Evolutionary conservation across 2,113 vertebrate species (phyloP).

Genomic region (Epinephelus lanceolatus): DNA sequence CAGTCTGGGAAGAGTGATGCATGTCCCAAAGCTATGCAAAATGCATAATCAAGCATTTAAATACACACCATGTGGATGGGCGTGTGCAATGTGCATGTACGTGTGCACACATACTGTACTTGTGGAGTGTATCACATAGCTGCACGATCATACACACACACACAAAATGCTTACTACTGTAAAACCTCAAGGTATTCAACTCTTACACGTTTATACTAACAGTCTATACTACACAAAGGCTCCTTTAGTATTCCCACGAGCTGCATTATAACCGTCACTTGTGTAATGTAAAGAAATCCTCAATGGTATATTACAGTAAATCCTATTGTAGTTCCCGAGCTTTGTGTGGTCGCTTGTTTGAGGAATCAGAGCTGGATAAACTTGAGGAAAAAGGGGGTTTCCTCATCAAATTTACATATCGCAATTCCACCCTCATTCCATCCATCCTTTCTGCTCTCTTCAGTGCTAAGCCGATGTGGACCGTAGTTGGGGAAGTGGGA

Average conservation of each 20-base stretch:
- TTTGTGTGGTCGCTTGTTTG: slow-evolving; percentile 58
- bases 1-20: slow-evolving; percentile 83
- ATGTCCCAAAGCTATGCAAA: slow-evolving; percentile 84
- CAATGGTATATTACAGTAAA: slow-evolving; percentile 64
- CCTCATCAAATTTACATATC: slow-evolving; percentile 81
- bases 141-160: slow-evolving; percentile 41
- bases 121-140: slow-evolving; percentile 48
- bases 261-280: slow-evolving; percentile 52
- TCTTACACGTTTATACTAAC: slow-evolving; percentile 55
- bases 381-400: slow-evolving; percentile 52
- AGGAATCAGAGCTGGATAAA: slow-evolving; percentile 63
- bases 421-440: slow-evolving; percentile 53
- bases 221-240: slow-evolving; percentile 59
- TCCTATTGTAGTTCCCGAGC: slow-evolving; percentile 49
- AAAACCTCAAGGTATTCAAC: slow-evolving; percentile 67
- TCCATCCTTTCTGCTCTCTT: slow-evolving; percentile 41
- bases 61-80: slow-evolving; percentile 73
- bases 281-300: slow-evolving; percentile 70
- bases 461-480: slow-evolving; percentile 25
- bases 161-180: slow-evolving; percentile 69
- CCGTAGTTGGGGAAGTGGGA: slow-evolving; percentile 34
- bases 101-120: slow-evolving; percentile 51
- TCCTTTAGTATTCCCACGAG: slow-evolving; percentile 70
- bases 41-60: slow-evolving; percentile 86
- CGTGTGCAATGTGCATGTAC: slow-evolving; percentile 32